These are phyloP conservation scores for Galemys pyrenaicus DNA, from an alignment of 2,113 vertebrate species.

Conservation along the genomic window DNA sequence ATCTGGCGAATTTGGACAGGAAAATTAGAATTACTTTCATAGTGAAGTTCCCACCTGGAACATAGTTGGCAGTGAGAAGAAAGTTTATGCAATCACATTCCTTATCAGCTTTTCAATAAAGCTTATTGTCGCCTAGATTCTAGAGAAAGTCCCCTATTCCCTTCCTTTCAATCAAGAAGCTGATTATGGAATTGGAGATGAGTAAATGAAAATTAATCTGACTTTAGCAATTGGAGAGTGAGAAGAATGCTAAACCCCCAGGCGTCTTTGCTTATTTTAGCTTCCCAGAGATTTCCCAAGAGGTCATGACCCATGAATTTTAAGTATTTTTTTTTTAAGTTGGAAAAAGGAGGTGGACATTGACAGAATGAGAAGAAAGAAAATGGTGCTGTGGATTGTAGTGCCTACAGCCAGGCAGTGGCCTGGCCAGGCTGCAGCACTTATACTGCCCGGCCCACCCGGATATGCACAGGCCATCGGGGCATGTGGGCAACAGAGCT, in stretches of 20 bases:
- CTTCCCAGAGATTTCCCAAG: conserved; percentile 4
- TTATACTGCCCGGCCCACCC: not conserved
- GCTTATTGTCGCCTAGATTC: conserved; percentile 50
- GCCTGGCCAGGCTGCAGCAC: too few species aligned
- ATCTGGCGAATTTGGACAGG: conserved; percentile 52
- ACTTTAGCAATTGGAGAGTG: conserved; percentile 50
- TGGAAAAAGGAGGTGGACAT: too few species aligned
- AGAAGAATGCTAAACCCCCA: conserved; percentile 51
- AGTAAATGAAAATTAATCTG: conserved; percentile 48
- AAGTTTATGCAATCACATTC: conserved; percentile 59
- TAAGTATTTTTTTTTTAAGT: not conserved
- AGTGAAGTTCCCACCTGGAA: conserved; percentile 50
- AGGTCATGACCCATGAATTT: not conserved
- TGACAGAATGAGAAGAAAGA: too few species aligned
- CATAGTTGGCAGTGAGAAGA: conserved; percentile 40
- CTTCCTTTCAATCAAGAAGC: conserved; percentile 47
- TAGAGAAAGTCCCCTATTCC: conserved; percentile 10
- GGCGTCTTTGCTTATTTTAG: conserved; percentile 44
- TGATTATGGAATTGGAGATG: conserved; percentile 39
- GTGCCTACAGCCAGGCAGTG: too few species aligned
- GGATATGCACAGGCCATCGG: conserved; percentile 63
- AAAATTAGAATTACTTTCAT: conserved; percentile 65
- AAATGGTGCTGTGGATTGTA: too few species aligned
- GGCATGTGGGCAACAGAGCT: conserved; percentile 89
- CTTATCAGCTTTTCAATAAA: conserved; percentile 57